Base-by-base conservation (phyloP, 2,888 invertebrate genomes). In the Zaprionus lineosus region DNA sequence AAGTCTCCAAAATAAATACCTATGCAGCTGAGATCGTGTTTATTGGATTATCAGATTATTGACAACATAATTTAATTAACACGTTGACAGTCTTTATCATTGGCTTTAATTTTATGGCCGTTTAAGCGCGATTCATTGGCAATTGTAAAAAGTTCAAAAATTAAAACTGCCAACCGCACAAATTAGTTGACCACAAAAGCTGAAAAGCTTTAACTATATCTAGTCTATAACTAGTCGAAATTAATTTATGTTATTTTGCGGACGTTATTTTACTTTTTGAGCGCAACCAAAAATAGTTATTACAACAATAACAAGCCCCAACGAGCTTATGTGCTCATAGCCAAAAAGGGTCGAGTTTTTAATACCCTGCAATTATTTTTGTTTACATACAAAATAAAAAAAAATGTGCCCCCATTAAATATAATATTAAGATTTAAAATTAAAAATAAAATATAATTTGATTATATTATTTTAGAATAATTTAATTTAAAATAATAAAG, bases 201-300 rank as follows among this genome's bases (percentile, higher is more conserved):
- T 56, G 18, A 51, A 62, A 47, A 52, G 50, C 47, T 24, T 8
- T 29, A 40, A 36, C 21, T 31, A 34, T 47, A 50, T 37, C 34
- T 50, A 50, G 19, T n/a, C 62, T 59, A 67, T 51, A 68, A 63
- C 67, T 67, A 76, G 67, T 69, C 59, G 46, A 67, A 77, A 74
- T 81, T 82, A 84, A 81, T 84, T 84, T 60, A 78, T 81, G 71
- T 72, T 75, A 74, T 82, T 84, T 69, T 51, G 58, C 72, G 63
- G 48, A 46, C 57, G 69, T 51, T 57, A 61, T 58, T 64, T 60
- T 60, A 60, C 28, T 31, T 74, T 50, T 67, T 51, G 48, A 36
- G 33, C 41, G 58, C 56, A 53, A 58, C 48, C 37, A 37, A 61
- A 73, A 72, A 62, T 57, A 52, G 53, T 14, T 46, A 39, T 15